Evolutionary conservation across 1,140 invertebrate genomes (phyloP).

Genomic region (Aphidius ervi): DNA sequence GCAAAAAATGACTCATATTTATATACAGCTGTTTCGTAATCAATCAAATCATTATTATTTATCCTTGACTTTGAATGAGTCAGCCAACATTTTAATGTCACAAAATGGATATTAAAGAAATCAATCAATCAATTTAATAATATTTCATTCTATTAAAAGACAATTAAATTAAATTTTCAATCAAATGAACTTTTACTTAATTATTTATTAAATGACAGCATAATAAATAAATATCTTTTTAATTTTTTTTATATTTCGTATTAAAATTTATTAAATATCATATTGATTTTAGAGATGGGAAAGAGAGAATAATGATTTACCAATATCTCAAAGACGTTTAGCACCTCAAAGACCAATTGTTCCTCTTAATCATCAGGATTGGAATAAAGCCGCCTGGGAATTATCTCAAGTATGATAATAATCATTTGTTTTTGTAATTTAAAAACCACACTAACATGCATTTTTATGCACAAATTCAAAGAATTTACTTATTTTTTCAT

Average conservation of each 20-base stretch:
- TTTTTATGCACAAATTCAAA: conserved; percentile 5
- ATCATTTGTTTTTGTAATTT: not conserved
- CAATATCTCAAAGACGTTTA: conserved; percentile 53
- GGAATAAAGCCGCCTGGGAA: conserved; percentile 58
- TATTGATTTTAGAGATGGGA: conserved; percentile 61
- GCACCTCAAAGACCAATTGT: conserved; percentile 58
- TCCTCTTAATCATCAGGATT: conserved; percentile 49
- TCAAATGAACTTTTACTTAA: not conserved
- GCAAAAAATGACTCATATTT: conserved; percentile 5
- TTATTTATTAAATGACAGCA: no score
- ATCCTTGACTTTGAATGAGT: conserved; percentile 19
- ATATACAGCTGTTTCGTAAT: conserved; percentile 5
- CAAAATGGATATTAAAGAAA: conserved; percentile 8
- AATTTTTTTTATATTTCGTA: not conserved
- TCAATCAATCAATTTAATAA: not conserved
- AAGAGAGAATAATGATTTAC: conserved; percentile 62
- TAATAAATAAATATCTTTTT: not conserved
- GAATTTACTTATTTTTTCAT: not conserved
- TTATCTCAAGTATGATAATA: conserved; percentile 53
- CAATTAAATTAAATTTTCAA: not conserved
- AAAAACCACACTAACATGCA: not conserved
- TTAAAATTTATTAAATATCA: not conserved
- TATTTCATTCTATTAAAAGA: no score
- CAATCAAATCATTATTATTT: not conserved
- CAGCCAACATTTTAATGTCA: conserved; percentile 12